Base-by-base conservation (phyloP, 2,113 vertebrate species). In the Periophthalmus modestus region DNA sequence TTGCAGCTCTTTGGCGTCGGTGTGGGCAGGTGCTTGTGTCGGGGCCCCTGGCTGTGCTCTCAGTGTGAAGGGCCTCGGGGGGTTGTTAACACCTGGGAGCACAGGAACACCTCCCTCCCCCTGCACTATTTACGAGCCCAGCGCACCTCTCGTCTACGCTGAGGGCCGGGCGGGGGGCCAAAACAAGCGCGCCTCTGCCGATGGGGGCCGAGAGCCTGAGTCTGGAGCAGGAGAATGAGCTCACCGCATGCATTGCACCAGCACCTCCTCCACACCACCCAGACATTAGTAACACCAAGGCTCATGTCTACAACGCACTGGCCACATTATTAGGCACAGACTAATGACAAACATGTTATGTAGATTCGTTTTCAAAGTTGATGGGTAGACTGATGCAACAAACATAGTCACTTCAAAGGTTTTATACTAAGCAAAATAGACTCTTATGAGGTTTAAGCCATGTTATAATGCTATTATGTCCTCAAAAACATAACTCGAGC, bases 171-270 rank as follows among this genome's bases (percentile, higher is more conserved):
- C 88, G 10, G 68, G 50, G n/a, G 57, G 87, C 89, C 89, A 91
- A 87, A 70, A 59, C 86, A 85, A 92, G 88, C 88, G 89, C 67
- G 19, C 72, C 78, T 78, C 82, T 73, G 82, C 72, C 73, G 76
- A 89, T 82, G 86, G 74, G 76, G 88, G 87, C 58, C 68, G 76
- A 72, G 85, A 89, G 86, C 85, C 84, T 76, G 55, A 81, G 79
- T 72, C 85, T 87, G 85, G 82, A 85, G 89, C 88, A 88, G 81
- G 83, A 91, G 88, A 90, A 91, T 90, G 90, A 90, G 85, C 80
- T 87, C 89, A 83, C 39, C 39, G 11, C 39, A 43, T 43, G 7
- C 39, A 28, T 28, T 43, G 84, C 84, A 72, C 55, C 52, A 55
- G 10, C 52, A 81, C 69, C 72, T 80, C 72, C 83, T 80, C 88